Evolutionary conservation across 2,888 invertebrate species (phyloP).

Genomic region (Thelaira solivaga): DNA sequence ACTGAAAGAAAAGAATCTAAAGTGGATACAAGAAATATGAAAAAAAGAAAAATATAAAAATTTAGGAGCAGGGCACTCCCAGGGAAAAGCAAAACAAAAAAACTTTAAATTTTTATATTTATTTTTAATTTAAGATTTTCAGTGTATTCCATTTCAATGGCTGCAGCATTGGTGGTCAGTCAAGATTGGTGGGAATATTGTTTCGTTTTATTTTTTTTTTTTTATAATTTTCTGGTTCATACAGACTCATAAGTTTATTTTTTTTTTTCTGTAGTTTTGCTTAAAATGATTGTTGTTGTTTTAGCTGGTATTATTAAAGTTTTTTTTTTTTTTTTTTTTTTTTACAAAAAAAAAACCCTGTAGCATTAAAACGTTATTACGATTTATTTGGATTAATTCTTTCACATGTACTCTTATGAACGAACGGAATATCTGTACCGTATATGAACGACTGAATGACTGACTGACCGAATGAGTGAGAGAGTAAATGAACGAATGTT

Average conservation of each 20-base stretch:
- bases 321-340: no score
- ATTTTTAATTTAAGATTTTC: no score
- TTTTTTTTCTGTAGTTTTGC: neutral
- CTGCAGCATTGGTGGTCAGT: slow-evolving; percentile 38
- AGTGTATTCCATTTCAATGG: slow-evolving; percentile 5
- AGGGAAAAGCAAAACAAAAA: no score
- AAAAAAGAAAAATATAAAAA: no score
- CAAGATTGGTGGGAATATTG: slow-evolving; percentile 57
- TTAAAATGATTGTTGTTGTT: neutral
- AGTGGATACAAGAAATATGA: no score
- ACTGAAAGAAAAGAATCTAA: slow-evolving; percentile 22
- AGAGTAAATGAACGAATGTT: slow-evolving; percentile 8
- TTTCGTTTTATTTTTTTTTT: slow-evolving; percentile 27
- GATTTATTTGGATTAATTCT: neutral
- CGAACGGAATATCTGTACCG: neutral
- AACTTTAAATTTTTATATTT: no score
- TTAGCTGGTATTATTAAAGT: no score
- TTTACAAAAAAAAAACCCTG: slow-evolving; percentile 17
- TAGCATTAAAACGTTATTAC: slow-evolving; percentile 27
- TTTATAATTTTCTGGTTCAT: slow-evolving; percentile 57
- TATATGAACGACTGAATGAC: no score
- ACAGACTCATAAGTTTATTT: slow-evolving; percentile 53
- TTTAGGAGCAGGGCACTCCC: no score
- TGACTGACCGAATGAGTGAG: no score
- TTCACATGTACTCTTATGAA: neutral